Conservation (phyloP, 2,888 invertebrate genomes). For the Lasioglossum leucozonium region DNA sequence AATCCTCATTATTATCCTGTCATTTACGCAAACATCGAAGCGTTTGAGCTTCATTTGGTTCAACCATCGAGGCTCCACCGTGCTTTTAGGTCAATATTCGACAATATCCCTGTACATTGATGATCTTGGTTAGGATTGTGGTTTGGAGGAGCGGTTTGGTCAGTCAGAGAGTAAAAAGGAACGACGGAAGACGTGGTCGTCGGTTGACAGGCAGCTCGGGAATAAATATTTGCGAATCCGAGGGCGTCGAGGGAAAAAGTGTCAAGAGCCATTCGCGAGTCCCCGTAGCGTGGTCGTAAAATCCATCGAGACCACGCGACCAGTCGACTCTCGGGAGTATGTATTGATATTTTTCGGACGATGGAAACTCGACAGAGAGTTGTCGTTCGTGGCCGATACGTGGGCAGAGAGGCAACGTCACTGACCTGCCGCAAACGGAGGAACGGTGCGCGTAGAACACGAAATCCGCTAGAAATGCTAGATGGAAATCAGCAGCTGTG, state of each 20-base stretch:
- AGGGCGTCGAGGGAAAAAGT: conserved; percentile 19
- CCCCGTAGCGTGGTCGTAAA: conserved; percentile 41
- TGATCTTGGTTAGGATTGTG: background rate
- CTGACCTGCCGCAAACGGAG: conserved; percentile 71
- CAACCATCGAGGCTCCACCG: background rate
- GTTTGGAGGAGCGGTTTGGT: background rate
- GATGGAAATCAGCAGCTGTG: conserved; percentile 66
- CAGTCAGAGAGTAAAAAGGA: background rate
- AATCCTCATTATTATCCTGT: background rate
- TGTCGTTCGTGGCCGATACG: conserved; percentile 60
- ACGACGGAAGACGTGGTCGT: background rate
- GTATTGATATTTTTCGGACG: conserved; percentile 17
- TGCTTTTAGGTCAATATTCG: background rate
- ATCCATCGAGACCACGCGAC: conserved; percentile 43
- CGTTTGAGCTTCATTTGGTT: background rate
- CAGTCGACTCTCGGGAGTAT: background rate
- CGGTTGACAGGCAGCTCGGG: background rate
- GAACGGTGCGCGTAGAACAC: conserved; percentile 62
- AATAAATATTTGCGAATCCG: conserved; percentile 53
- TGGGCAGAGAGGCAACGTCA: conserved; percentile 62
- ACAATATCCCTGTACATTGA: background rate
- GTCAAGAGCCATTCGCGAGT: background rate
- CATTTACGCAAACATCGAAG: background rate
- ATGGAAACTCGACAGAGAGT: conserved; percentile 24
- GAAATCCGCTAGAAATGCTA: conserved; percentile 70